Conservation (phyloP, 2,113 vertebrate genomes). For the Okapia johnstoni region DNA sequence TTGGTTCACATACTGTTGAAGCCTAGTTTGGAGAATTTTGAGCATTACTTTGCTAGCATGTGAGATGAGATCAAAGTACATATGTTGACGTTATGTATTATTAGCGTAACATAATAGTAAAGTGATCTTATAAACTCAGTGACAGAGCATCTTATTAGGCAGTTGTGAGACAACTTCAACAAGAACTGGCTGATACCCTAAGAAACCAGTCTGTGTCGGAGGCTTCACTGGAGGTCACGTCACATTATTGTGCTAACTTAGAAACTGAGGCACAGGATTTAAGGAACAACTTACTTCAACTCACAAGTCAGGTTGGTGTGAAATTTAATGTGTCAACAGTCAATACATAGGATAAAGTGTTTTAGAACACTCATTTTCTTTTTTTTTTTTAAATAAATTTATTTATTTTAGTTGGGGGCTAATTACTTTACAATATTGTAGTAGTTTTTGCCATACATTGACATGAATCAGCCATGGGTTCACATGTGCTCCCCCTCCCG, state of each 20-base stretch:
- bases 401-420: no score
- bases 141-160: conserved; percentile 75
- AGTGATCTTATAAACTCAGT: background rate
- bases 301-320: conserved; percentile 88
- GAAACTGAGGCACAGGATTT: conserved; percentile 88
- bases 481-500: no score
- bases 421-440: no score
- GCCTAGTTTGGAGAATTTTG: no score
- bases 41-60: no score
- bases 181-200: conserved; percentile 91
- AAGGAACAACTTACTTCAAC: conserved; percentile 85
- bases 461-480: no score
- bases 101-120: background rate
- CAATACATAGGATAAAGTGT: background rate
- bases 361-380: background rate
- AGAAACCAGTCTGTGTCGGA: conserved; percentile 94
- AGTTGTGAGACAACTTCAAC: conserved; percentile 87
- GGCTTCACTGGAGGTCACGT: conserved; percentile 90
- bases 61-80: background rate
- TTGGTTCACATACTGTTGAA: fast-evolving
- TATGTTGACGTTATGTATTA: background rate
- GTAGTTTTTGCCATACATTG: no score
- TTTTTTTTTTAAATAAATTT: no score
- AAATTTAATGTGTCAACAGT: background rate
- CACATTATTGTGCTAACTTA: conserved; percentile 85